phyloP scores from a whole-genome alignment of 2,113 vertebrate species.

The Turdus rufiventris region DNA sequence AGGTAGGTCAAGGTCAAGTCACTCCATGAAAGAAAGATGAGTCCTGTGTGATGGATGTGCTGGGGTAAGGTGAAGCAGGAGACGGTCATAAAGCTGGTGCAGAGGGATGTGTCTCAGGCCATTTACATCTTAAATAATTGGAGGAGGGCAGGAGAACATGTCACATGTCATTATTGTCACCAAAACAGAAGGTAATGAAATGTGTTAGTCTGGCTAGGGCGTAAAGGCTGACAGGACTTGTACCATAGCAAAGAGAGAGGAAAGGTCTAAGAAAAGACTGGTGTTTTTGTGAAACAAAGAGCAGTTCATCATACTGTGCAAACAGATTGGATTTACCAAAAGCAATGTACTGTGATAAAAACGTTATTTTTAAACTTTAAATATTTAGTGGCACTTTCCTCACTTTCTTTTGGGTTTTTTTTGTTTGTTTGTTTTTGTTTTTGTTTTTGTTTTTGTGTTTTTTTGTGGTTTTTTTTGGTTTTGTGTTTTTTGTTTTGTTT shows the following conservation, averaged over 20 bases:
- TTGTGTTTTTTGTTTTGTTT: not conserved
- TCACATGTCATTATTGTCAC: too few relatives aligned
- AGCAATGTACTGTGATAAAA: not conserved
- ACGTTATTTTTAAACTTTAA: not conserved
- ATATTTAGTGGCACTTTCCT: not conserved
- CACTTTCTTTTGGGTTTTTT: fast-evolving
- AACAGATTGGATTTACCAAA: not conserved
- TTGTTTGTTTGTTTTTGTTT: too few relatives aligned
- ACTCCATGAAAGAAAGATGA: not conserved
- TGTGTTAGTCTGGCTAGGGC: not conserved
- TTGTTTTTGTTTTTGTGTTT: too few relatives aligned
- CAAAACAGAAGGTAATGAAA: not conserved
- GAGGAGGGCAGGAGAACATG: not conserved
- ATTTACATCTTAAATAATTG: not conserved
- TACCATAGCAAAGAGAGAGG: not conserved
- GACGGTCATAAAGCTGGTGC: not conserved
- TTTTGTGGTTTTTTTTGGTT: too few relatives aligned
- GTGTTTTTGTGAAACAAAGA: not conserved
- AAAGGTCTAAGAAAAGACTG: not conserved
- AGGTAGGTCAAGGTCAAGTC: not conserved
- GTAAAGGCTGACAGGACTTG: not conserved
- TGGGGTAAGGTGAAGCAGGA: not conserved
- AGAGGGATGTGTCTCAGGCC: not conserved
- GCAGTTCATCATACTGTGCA: not conserved
- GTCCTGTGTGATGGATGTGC: not conserved